phyloP scores from a whole-genome alignment of 2,888 invertebrate genomes.

The Hirtodrosophila cameraria region DNA sequence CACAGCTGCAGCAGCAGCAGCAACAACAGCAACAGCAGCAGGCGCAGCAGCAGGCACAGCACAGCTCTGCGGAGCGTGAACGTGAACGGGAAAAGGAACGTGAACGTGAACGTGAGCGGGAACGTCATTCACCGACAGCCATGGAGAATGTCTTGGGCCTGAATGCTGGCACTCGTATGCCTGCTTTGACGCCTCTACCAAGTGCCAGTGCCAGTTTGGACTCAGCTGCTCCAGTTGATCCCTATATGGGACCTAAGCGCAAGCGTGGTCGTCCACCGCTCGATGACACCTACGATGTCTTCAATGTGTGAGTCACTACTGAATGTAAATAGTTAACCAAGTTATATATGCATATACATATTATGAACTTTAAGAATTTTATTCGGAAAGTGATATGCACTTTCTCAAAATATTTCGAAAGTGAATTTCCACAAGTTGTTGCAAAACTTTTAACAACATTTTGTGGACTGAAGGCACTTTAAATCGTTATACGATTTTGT shows the following conservation, averaged over 20 bases:
- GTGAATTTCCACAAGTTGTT: too few relatives aligned
- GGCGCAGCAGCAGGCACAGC: constrained; percentile 19
- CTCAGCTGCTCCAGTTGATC: constrained; percentile 60
- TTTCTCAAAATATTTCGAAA: too few relatives aligned
- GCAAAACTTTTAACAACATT: too few relatives aligned
- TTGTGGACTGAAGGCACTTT: too few relatives aligned
- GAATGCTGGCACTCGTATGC: constrained; percentile 64
- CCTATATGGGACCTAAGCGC: constrained; percentile 85
- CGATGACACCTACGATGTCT: constrained; percentile 85
- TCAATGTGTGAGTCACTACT: constrained; percentile 80
- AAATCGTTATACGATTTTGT: too few relatives aligned
- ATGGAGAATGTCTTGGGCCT: constrained; percentile 43
- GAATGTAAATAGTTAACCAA: neutral
- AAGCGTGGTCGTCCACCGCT: constrained; percentile 89
- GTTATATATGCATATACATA: too few relatives aligned
- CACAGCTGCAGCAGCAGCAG: constrained; percentile 37
- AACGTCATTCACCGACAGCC: constrained; percentile 47
- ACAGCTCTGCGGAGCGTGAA: constrained; percentile 34
- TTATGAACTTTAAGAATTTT: too few relatives aligned
- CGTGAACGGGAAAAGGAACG: too few relatives aligned
- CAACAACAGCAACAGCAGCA: too few relatives aligned
- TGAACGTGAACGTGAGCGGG: constrained; percentile 44
- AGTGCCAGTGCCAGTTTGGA: constrained; percentile 44
- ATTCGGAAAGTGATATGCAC: too few relatives aligned
- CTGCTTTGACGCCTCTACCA: constrained; percentile 80